Conservation (phyloP, 2,888 invertebrate genomes). For the Idaea straminata region DNA sequence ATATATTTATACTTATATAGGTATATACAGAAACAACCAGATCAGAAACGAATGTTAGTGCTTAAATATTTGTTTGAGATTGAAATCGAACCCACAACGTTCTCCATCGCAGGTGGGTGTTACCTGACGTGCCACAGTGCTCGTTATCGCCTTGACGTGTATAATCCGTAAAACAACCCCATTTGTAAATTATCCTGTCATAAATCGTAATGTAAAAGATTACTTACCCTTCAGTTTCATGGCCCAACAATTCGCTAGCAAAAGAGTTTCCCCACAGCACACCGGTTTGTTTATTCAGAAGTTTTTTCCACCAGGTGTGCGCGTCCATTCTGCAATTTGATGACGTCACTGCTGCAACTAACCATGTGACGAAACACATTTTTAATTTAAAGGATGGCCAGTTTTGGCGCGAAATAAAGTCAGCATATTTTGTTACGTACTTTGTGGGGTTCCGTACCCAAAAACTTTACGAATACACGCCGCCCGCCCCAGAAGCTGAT, state of each 20-base stretch:
- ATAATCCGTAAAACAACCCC: too few species aligned
- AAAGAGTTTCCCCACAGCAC: constrained; percentile 47
- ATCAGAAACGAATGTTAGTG: too few species aligned
- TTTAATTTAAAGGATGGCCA: constrained; percentile 21
- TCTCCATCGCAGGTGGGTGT: too few species aligned
- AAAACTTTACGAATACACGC: not conserved
- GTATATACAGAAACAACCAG: too few species aligned
- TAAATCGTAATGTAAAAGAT: too few species aligned
- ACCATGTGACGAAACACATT: constrained; percentile 33
- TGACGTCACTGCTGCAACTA: constrained; percentile 37
- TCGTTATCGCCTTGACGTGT: too few species aligned
- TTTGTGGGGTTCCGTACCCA: not conserved
- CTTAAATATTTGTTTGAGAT: too few species aligned
- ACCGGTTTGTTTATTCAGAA: constrained; percentile 64
- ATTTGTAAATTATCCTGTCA: too few species aligned
- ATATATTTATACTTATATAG: too few species aligned
- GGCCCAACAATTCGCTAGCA: constrained; percentile 43
- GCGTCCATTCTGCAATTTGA: constrained; percentile 49
- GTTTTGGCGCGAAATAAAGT: not conserved
- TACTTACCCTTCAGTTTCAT: constrained; percentile 21
- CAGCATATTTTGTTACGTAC: not conserved
- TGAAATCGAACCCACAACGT: too few species aligned
- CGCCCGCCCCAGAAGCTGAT: too few species aligned
- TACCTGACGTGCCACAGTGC: too few species aligned
- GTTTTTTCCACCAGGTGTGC: constrained; percentile 60